Base-by-base conservation (phyloP, 2,888 invertebrate species). In the Eueremaeus valkanovi region DNA sequence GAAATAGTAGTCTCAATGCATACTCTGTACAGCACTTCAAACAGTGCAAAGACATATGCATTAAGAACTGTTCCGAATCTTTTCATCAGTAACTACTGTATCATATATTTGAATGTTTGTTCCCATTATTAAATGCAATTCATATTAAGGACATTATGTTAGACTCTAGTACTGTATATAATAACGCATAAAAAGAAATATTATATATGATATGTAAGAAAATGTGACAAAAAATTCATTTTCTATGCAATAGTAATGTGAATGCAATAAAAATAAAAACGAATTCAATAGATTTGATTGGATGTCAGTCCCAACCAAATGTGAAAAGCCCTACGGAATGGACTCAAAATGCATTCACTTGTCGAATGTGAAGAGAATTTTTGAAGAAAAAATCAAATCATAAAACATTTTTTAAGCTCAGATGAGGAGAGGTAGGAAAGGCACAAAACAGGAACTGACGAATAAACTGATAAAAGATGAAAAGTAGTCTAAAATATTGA, bases 351-450 rank as follows among this genome's bases (percentile, higher is more conserved):
- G 61, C 29, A 58, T 29, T 58, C 24, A 58, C 21, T 61, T 18
- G 6, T 11, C 5, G 31, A 31, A 61, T 61, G 61, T 61, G 61
- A 61, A 61, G 29, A 31, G 61, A 61, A 61, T 61, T 61, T 61
- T 61, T 16, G 31, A 31, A 9, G 1, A 3, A 51, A 51, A 51
- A 16, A 51, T 51, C 6, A 21, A 51, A 51, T 61, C 61, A 61
- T 61, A 61, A 61, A 61, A 61, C 29, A 61, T 21, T 24, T 51
- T 51, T 51, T 51, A 21, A 51, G 11, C 5, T 3, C n/a, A 51
- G 3, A 24, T 21, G 2, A 51, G 51, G 11, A 21, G 21, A 51
- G 51, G 51, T 21, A 24, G 8, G 5, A 31, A 11, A 61, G 5
- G 9, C 5, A 11, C 29, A 27, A 31, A 55, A 55, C 55, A 55